phyloP scores from a whole-genome alignment of 2,113 vertebrate genomes.

The Cyphomyrus plagiostoma region DNA sequence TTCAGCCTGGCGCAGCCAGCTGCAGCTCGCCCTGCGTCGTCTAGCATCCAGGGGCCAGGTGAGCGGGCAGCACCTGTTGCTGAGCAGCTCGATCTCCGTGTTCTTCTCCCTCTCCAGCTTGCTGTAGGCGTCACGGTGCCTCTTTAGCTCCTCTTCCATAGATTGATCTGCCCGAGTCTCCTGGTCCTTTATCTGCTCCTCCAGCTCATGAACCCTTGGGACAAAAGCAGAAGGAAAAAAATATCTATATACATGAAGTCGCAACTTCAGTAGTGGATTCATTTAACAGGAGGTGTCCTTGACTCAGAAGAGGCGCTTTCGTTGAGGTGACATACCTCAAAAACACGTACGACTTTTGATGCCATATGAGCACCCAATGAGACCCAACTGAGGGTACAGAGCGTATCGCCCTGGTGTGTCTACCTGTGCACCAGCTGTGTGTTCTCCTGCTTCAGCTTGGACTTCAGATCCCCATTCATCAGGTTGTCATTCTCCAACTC shows the following conservation, averaged over 20 bases:
- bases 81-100: conserved; percentile 81
- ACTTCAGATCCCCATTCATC: conserved; percentile 80
- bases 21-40: no score
- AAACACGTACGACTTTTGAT: neutral
- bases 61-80: conserved; percentile 64
- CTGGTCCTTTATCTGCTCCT: conserved; percentile 93
- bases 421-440: conserved; percentile 92
- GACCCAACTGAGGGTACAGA: neutral
- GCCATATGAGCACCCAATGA: neutral
- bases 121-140: conserved; percentile 77
- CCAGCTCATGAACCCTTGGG: conserved; percentile 83
- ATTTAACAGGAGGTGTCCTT: neutral
- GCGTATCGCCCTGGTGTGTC: neutral
- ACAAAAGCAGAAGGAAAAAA: conserved; percentile 6
- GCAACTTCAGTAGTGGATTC: neutral
- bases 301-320: neutral
- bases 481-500: conserved; percentile 85
- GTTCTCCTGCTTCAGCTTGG: conserved; percentile 90
- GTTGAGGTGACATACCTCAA: neutral
- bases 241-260: neutral
- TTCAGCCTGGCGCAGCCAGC: neutral
- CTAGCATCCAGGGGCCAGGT: neutral
- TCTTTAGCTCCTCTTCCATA: conserved; percentile 70
- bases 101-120: conserved; percentile 84
- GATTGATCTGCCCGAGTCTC: conserved; percentile 77